Base-by-base conservation (phyloP, 2,888 invertebrate species). In the Rhamnusium bicolor region DNA sequence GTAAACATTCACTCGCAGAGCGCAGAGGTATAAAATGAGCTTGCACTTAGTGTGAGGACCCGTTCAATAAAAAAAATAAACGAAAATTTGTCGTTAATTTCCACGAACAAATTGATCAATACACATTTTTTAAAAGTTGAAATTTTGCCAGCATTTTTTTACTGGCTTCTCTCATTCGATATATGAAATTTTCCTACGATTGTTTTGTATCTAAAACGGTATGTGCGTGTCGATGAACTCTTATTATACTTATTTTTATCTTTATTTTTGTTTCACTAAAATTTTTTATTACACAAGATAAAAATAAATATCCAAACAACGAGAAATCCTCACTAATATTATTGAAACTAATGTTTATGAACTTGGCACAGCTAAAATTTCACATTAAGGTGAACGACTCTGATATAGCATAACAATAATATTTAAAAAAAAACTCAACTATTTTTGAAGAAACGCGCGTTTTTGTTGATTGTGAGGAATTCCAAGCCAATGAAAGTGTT, bases 211-310 rank as follows among this genome's bases (percentile, higher is more conserved):
- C 58, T 29, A 32, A 58, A 58, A 29, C 16, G 32, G 14, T 32
- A 18, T 54, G 54, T 56, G 29, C 63, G 16, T 14, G 49, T 63
- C 63, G 21, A 10, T 27, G 63, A 63, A 46, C 63, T 49, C 63
- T 21, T 29, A 14, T 63, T 63, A 63, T 63, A 49, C 51, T 63
- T 63, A 63, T 63, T 63, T 63, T 63, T 29, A 63, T 63, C 63
- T 63, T 63, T 63, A 63, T 63, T 63, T 63, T 63, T 29, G 24
- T 63, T 63, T 63, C 49, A 63, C 49, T 12, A 49, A 51, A 27
- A 24, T 14, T 51, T 63, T 63, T 63, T 63, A 63, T 63, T 63
- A 49, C 49, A 8, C 63, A 8, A 65, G 65, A 65, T 65, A 65
- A 65, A 65, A 65, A 65, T 65, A 65, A 29, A n/a, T 21, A 47